Evolutionary conservation across 2,797 vertebrate genomes (phyloP).

Genomic region (Pipistrellus nathusii): DNA sequence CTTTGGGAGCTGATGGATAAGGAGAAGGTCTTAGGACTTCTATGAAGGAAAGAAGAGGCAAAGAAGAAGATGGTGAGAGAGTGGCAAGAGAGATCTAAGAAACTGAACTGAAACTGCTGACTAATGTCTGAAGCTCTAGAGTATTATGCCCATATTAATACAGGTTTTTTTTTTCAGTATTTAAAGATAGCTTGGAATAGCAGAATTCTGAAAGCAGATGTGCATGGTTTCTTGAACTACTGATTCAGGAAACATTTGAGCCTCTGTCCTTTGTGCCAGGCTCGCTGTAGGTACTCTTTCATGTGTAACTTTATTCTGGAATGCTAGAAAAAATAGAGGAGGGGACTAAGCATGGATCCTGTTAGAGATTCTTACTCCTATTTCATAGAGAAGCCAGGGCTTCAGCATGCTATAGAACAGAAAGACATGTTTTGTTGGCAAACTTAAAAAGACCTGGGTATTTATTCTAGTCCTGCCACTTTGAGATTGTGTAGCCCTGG

Average conservation of each 20-base stretch:
- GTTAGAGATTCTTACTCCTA: background rate
- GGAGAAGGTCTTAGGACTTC: background rate
- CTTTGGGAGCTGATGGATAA: background rate
- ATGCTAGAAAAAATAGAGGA: background rate
- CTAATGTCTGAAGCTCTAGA: constrained; percentile 67
- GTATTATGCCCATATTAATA: constrained; percentile 63
- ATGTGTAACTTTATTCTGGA: background rate
- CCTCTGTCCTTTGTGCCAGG: background rate
- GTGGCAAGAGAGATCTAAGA: background rate
- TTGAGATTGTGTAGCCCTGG: background rate
- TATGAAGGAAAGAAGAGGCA: background rate
- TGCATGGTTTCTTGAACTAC: constrained; percentile 56
- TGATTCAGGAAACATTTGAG: constrained; percentile 63
- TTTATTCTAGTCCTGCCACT: background rate
- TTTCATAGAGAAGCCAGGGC: constrained; percentile 6
- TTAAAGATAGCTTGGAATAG: constrained; percentile 64
- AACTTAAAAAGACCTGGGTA: background rate
- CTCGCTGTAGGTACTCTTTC: background rate
- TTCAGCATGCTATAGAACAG: background rate
- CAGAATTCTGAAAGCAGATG: constrained; percentile 62
- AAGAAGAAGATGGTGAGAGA: background rate
- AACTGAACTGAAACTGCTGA: constrained; percentile 76
- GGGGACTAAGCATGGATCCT: too few relatives aligned
- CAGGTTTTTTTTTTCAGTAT: background rate
- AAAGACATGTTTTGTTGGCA: constrained; percentile 38